Evolutionary conservation across 2,888 invertebrate genomes (phyloP), one percentile per base, ranked within the genome.

Genomic region (Chrysina gloriosa): DNA sequence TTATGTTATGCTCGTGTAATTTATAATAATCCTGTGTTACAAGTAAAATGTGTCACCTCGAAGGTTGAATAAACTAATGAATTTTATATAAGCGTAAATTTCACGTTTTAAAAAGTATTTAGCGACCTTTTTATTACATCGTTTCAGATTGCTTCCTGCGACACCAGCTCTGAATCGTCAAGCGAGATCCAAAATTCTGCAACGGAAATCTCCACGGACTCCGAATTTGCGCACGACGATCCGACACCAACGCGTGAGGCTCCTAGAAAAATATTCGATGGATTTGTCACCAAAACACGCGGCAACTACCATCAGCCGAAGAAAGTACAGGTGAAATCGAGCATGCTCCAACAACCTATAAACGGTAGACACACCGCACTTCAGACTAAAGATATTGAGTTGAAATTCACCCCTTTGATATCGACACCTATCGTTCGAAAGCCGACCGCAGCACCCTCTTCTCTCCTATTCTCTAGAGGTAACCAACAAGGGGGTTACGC

Each of bases 161-260:
- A 89, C 48, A 78, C 80, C 48, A 84, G 86, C 71, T 88, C 89
- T 74, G 89, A 90, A 76, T 88, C 91, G 69, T 89, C 90, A 73
- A 91, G 91, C 75, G 89, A 89, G 77, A 89, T 90, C 73, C 90
- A 91, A 74, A 95, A 95, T 76, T 95, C 94, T 4, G 95, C 94
- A 1, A 95, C 95, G 0, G 95, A 95, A 85, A 95, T 95, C 75
- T 95, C 95, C 52, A 95, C 95, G 0, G 95, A 96, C 84, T 95
- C 95, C 23, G 95, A 96, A 84, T 95, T 96, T 79, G 95, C 94
- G 72, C 91, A 93, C 71, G 94, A 95, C 78, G 92, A 91, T 42
- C 84, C 84, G 14, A 88, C 88, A 0, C 91, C 92, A 19, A 89
- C 89, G 0, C 88, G 90, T 63, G 89, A 91, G 72, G 88, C 92